These are phyloP conservation scores for Mastomys coucha DNA, from an alignment of 2,113 vertebrate species.

Conservation along the genomic window DNA sequence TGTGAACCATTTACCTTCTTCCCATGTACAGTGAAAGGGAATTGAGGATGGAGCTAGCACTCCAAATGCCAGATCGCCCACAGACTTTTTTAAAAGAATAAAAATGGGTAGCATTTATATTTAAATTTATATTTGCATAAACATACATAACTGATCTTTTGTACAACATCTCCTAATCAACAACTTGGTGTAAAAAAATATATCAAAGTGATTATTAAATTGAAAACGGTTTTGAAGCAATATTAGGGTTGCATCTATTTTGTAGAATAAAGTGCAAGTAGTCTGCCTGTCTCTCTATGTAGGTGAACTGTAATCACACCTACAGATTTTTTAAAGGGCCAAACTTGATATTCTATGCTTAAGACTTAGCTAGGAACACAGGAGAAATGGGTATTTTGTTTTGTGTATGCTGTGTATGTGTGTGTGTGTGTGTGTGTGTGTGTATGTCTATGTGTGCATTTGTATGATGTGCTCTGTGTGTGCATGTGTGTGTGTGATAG, in stretches of 20 bases:
- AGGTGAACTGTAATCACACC: neutral
- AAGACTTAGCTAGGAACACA: conserved; percentile 4
- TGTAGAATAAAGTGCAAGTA: neutral
- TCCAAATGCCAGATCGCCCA: neutral
- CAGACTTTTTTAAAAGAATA: neutral
- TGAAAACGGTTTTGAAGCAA: neutral
- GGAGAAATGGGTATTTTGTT: neutral
- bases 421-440: neutral
- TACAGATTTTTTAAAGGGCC: neutral
- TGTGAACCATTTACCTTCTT: neutral
- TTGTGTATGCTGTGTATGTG: neutral
- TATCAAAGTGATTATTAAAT: neutral
- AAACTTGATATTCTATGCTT: neutral
- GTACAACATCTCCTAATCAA: neutral
- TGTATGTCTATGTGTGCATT: neutral
- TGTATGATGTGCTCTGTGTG: neutral
- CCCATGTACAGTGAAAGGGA: neutral
- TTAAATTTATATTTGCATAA: no score
- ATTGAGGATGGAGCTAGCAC: neutral
- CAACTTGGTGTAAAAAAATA: neutral
- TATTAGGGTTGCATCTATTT: no score
- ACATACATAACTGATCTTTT: neutral
- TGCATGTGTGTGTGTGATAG: no score
- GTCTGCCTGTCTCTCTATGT: neutral
- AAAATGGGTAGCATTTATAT: no score